Percentiles rank a stretch among this genome's conserved stretches.
Evolutionary conservation across 2,797 vertebrate species (phyloP).

Genomic region (Stomatorhinus walkeri): DNA sequence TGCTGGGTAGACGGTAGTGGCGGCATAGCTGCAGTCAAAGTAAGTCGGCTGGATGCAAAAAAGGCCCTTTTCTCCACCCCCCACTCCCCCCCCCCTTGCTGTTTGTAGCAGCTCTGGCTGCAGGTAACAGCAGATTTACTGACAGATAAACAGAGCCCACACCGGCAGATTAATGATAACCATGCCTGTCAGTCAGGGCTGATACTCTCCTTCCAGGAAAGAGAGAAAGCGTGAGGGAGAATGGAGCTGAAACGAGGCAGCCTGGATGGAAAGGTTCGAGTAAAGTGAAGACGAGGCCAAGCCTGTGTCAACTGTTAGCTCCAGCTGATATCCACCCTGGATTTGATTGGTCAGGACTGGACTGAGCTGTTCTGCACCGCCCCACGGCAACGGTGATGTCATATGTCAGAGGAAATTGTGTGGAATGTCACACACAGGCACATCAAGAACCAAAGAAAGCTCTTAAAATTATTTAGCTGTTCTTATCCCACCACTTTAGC

Average conservation of each 20-base stretch:
- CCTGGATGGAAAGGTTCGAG: background rate
- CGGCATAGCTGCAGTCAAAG: background rate
- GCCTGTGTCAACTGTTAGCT: background rate
- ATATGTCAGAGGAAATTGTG: background rate
- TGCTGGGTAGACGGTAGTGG: background rate
- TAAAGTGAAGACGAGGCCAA: background rate
- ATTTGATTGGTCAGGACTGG: background rate
- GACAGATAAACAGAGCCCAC: background rate
- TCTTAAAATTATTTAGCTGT: background rate
- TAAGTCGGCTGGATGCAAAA: background rate
- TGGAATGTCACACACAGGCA: background rate
- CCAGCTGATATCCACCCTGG: background rate
- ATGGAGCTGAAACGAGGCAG: background rate
- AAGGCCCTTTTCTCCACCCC: background rate
- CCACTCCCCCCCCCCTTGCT: background rate
- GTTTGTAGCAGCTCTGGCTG: background rate
- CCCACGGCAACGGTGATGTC: background rate
- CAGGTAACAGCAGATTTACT: background rate
- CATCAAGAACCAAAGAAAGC: background rate
- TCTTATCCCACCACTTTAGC: background rate
- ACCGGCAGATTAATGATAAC: slow-evolving; percentile 9
- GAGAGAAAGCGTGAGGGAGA: background rate
- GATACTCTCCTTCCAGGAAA: background rate
- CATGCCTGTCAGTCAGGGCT: slow-evolving; percentile 10
- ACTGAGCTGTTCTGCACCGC: background rate